These are phyloP conservation scores for Spizaetus ornatus DNA, from an alignment of 2,113 vertebrate genomes.

Conservation along the genomic window DNA sequence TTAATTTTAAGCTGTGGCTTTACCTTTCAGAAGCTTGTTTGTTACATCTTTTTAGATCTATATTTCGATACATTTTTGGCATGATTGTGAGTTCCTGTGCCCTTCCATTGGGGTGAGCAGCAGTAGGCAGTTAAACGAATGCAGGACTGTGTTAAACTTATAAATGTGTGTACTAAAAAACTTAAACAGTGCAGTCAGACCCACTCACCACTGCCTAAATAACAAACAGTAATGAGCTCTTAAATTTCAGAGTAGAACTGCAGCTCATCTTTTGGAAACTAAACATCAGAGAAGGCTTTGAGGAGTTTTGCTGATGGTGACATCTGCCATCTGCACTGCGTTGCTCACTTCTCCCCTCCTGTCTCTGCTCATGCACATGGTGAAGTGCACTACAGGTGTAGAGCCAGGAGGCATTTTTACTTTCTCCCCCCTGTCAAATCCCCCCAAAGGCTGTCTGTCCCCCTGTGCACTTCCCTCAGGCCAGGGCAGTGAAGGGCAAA, in stretches of 20 bases:
- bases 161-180: not conserved
- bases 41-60: not conserved
- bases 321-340: accelerated
- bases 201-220: not conserved
- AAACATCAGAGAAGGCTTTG: not conserved
- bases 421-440: not conserved
- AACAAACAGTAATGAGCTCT: not conserved
- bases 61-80: not conserved
- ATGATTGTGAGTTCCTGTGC: not conserved
- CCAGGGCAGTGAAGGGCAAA: not conserved
- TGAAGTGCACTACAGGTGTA: not conserved
- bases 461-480: not conserved
- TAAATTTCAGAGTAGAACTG: not conserved
- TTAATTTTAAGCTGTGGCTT: not conserved
- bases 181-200: not conserved
- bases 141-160: not conserved
- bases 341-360: not conserved
- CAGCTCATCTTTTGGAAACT: not conserved
- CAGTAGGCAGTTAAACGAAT: not conserved
- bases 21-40: not conserved
- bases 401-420: not conserved
- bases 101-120: not conserved
- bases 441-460: not conserved
- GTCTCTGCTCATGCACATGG: not conserved
- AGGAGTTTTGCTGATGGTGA: not conserved